These are phyloP conservation scores for Anas acuta DNA, from an alignment of 2,797 vertebrate species.

Conservation along the genomic window DNA sequence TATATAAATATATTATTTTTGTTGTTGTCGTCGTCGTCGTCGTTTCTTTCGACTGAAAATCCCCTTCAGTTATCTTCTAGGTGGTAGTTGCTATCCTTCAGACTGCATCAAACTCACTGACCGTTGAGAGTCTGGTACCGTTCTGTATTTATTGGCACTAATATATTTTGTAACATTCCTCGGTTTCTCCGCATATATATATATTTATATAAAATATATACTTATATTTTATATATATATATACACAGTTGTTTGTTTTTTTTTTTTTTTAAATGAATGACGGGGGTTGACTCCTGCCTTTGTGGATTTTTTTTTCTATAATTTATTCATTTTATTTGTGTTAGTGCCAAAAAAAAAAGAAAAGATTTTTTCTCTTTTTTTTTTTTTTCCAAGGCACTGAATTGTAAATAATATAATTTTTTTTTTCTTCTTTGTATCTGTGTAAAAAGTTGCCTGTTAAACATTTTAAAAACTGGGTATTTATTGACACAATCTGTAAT, in stretches of 20 bases:
- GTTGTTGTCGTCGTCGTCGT: background rate
- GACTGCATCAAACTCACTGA: slow-evolving; percentile 43
- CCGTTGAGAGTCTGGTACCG: slow-evolving; percentile 44
- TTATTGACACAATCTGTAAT: slow-evolving; percentile 86
- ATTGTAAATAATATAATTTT: slow-evolving; percentile 68
- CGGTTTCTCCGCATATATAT: slow-evolving; percentile 73
- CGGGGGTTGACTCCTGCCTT: slow-evolving; percentile 67
- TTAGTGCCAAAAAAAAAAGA: slow-evolving; percentile 79
- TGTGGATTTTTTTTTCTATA: slow-evolving; percentile 77
- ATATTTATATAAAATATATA: slow-evolving; percentile 72
- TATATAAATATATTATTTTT: background rate
- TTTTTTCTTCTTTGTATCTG: slow-evolving; percentile 50
- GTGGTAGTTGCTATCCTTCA: slow-evolving; percentile 47
- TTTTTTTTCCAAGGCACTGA: slow-evolving; percentile 56
- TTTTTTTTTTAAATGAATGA: slow-evolving; percentile 63
- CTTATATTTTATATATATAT: slow-evolving; percentile 72
- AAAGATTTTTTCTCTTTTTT: background rate
- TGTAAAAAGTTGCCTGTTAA: slow-evolving; percentile 81
- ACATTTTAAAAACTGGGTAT: slow-evolving; percentile 84
- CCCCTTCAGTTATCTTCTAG: slow-evolving; percentile 25
- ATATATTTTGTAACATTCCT: slow-evolving; percentile 79
- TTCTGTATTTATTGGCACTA: slow-evolving; percentile 70
- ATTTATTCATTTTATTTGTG: slow-evolving; percentile 78
- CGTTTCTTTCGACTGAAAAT: background rate
- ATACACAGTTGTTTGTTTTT: slow-evolving; percentile 64